Evolutionary conservation across 1,140 invertebrate species (phyloP), one percentile per base, ranked within the genome.

Genomic region (Euura saliciscinereae): DNA sequence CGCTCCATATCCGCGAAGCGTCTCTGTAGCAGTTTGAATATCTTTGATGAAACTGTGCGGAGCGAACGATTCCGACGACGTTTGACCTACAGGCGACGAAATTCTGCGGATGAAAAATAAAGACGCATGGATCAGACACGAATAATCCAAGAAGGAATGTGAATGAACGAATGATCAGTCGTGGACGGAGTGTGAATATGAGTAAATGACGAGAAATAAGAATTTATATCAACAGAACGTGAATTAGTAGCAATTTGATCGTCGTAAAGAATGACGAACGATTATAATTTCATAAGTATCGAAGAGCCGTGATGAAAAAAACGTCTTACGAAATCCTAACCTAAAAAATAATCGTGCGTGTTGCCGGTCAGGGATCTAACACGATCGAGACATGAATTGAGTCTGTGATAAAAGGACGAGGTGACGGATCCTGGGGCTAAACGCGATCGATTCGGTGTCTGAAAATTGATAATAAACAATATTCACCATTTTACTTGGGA

Each of bases 401-500:
- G 28, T 28, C 28, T 28, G 28, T 28, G 28, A 28, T 28, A 28
- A 28, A 28, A 28, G 28, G 28, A 28, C 28, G 28, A 28, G 28
- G 28, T 28, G 28, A 28, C 28, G 28, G 28, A 28, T 28, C 28
- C 28, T 28, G 28, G 28, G 28, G 28, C 28, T 28, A 28, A 28
- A 1, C 28, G 28, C 28, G 28, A 28, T 28, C 28, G 28, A 28
- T 28, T 28, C 0, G 6, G 45, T 4, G 51, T 28, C 65, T 59
- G 79, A 77, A 66, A 77, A 72, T 82, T 80, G 80, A 65, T n/a
- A 80, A 81, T 77, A 45, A 13, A 44, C 46, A 67, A 75, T 76
- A 80, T 76, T 81, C 77, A 82, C 81, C 81, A 82, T 82, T 80
- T 80, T 80, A 73, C 73, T 7, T 79, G 69, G 44, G 73, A 75